Evolutionary conservation across 1,140 invertebrate genomes (phyloP).

Genomic region (Calephelis virginiensis): DNA sequence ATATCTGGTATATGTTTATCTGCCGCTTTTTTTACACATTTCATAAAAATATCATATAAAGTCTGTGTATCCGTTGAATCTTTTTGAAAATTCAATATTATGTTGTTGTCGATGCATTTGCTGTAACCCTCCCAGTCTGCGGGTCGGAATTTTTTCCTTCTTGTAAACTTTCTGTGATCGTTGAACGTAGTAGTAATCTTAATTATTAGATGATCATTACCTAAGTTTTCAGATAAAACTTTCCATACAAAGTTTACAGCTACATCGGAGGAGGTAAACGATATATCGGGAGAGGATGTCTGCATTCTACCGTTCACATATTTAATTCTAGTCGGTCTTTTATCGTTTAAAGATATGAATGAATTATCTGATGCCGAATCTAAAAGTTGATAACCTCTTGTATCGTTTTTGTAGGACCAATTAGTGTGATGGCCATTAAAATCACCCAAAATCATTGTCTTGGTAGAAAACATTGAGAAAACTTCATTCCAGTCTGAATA

Average conservation of each 20-base stretch:
- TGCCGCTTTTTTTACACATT: conserved; percentile 6
- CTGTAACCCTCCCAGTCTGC: conserved; percentile 30
- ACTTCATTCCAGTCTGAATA: neutral
- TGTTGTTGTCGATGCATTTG: conserved; percentile 12
- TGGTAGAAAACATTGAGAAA: neutral
- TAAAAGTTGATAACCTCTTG: conserved; percentile 5
- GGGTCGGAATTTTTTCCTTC: conserved; percentile 30
- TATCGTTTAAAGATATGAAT: neutral
- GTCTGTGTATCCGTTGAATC: neutral
- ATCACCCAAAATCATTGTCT: no score
- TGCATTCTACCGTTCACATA: conserved; percentile 23
- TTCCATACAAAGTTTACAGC: conserved; percentile 30
- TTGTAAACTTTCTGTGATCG: conserved; percentile 19
- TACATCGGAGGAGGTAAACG: conserved; percentile 27
- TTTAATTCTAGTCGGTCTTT: conserved; percentile 9
- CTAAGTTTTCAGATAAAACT: conserved; percentile 30
- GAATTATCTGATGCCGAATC: neutral
- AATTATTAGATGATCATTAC: conserved; percentile 43
- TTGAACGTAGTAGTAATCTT: no score
- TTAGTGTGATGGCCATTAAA: no score
- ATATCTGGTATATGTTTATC: no score
- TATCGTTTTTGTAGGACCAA: no score
- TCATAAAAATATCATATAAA: conserved; percentile 10
- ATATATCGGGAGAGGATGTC: conserved; percentile 28
- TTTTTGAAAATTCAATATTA: neutral